These are phyloP conservation scores for Rousettus leschenaultii DNA, from an alignment of 2,113 vertebrate species.

Conservation along the genomic window DNA sequence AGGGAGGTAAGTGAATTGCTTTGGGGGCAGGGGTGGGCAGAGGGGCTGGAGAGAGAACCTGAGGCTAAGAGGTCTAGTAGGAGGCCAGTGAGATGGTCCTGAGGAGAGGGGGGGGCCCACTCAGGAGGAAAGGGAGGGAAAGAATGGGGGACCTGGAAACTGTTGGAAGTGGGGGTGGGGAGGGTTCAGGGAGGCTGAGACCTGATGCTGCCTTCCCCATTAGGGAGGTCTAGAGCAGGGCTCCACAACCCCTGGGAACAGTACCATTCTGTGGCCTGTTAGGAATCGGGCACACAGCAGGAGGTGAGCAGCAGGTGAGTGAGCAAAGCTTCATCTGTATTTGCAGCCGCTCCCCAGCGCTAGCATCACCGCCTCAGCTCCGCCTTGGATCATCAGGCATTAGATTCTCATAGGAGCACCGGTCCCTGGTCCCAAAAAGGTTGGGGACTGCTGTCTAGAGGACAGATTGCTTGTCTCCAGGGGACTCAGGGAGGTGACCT, in stretches of 20 bases:
- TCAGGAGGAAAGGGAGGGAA: not conserved
- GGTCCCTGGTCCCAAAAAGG: no score
- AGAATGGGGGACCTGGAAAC: not conserved
- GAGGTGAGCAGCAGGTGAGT: no score
- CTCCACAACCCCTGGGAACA: no score
- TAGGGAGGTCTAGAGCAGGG: not conserved
- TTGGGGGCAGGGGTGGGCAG: not conserved
- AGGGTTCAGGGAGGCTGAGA: rapidly evolving
- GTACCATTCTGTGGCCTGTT: no score
- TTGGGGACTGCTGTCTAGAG: not conserved
- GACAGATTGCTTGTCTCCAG: not conserved
- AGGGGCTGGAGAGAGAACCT: not conserved
- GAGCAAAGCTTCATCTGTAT: no score
- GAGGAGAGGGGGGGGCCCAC: not conserved
- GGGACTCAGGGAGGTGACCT: not conserved
- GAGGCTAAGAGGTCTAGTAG: not conserved
- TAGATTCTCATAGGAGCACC: no score
- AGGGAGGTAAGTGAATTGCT: not conserved
- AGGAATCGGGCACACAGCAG: no score
- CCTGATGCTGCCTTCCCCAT: not conserved
- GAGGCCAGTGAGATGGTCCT: not conserved
- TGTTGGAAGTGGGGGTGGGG: not conserved
- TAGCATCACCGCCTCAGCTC: no score
- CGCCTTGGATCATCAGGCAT: no score
- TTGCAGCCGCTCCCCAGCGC: no score